A percentile compares a stretch with the other conserved stretches of the same genome.
Evolutionary conservation across 2,888 invertebrate genomes (phyloP).

Genomic region (Acanthoscelides obtectus): DNA sequence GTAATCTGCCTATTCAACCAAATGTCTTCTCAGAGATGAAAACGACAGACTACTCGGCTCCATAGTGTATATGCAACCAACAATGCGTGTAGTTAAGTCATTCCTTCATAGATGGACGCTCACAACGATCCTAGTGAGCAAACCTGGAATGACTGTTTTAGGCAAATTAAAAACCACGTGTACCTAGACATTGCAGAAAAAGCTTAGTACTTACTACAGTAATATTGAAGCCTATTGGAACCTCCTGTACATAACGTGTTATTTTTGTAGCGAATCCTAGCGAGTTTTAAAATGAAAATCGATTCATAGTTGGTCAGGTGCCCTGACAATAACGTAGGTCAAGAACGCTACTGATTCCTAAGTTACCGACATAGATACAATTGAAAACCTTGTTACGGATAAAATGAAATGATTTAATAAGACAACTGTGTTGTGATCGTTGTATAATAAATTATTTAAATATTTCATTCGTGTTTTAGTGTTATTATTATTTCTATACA

Average conservation of each 20-base stretch:
- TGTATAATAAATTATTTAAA: conserved; percentile 42
- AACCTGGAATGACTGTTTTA: no score
- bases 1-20: no score
- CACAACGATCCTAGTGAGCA: no score
- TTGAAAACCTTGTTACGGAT: conserved; percentile 29
- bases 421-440: conserved; percentile 40
- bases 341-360: conserved; percentile 1
- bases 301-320: conserved; percentile 27
- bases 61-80: no score
- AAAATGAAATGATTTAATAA: conserved; percentile 22
- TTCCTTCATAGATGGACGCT: no score
- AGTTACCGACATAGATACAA: conserved; percentile 5
- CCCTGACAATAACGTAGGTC: conserved; percentile 37
- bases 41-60: no score
- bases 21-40: no score
- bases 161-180: no score
- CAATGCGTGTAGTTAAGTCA: no score
- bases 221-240: background rate
- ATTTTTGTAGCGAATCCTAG: conserved; percentile 18
- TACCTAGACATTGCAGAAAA: no score
- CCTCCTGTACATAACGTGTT: conserved; percentile 17
- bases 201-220: no score
- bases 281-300: conserved; percentile 13
- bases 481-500: no score
- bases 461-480: conserved; percentile 19